Evolutionary conservation across 2,113 vertebrate species (phyloP).

Genomic region (Ardeotis arabs): DNA sequence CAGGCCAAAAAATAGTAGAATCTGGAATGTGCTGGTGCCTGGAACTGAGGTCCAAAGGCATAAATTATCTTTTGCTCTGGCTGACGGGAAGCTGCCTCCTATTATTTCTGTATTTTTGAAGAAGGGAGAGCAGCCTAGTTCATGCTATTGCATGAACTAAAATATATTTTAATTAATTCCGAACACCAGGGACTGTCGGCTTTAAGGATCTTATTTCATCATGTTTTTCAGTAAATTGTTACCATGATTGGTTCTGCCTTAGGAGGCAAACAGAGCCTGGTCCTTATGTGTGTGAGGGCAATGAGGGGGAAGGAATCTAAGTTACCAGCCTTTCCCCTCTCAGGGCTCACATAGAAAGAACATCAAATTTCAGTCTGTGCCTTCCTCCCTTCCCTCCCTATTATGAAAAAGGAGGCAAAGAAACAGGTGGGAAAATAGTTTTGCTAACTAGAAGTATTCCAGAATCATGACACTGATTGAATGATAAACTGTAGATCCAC

Average conservation of each 20-base stretch:
- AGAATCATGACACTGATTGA: not conserved
- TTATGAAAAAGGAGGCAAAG: not conserved
- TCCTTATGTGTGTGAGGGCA: not conserved
- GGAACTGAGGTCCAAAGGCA: not conserved
- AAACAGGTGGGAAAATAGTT: not conserved
- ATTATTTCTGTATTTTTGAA: not conserved
- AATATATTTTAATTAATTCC: not conserved
- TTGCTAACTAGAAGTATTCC: not conserved
- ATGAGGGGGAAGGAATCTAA: not conserved
- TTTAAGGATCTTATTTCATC: not conserved
- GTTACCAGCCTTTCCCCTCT: not conserved
- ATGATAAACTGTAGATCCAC: not conserved
- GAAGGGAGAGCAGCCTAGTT: not conserved
- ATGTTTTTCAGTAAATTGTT: not conserved
- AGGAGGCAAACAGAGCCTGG: not conserved
- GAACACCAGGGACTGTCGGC: not conserved
- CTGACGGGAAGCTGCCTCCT: not conserved
- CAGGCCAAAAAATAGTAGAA: not conserved
- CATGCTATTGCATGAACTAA: not conserved
- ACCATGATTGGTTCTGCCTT: not conserved
- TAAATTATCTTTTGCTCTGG: not conserved
- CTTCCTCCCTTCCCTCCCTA: not conserved
- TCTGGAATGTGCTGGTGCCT: conserved; percentile 7
- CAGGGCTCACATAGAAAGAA: not conserved
- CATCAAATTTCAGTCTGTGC: not conserved